Evolutionary conservation across 2,888 invertebrate genomes (phyloP).

Genomic region (Hedya salicella): DNA sequence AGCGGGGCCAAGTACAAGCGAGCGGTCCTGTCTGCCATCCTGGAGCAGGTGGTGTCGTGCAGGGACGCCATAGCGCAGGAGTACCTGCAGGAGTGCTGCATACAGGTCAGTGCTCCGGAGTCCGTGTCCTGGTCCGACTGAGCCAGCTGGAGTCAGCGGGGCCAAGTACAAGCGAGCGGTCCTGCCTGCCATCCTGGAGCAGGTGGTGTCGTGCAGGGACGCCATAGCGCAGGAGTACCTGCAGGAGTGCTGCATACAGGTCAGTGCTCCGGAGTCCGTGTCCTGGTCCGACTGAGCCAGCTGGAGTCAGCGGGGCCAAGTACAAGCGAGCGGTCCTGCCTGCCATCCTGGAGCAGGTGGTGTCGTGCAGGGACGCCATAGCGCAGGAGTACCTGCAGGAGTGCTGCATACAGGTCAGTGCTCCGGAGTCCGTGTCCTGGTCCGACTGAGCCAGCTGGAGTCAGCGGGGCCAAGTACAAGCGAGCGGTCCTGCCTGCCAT

Average conservation of each 20-base stretch:
- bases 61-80: conserved; percentile 99
- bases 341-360: conserved; percentile 98
- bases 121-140: not conserved
- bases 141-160: conserved; percentile 85
- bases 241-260: conserved; percentile 99
- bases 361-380: conserved; percentile 98
- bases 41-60: conserved; percentile 99
- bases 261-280: conserved; percentile 60
- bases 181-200: conserved; percentile 98
- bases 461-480: conserved; percentile 96
- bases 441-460: too few species aligned
- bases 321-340: conserved; percentile 97
- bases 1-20: conserved; percentile 96
- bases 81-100: conserved; percentile 99
- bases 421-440: not conserved
- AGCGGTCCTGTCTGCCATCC: conserved; percentile 96
- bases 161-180: conserved; percentile 96
- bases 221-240: conserved; percentile 99
- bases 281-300: not conserved
- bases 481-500: conserved; percentile 97
- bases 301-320: conserved; percentile 91
- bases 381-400: conserved; percentile 99
- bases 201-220: conserved; percentile 98
- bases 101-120: conserved; percentile 90
- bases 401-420: conserved; percentile 96